Base-by-base conservation (phyloP, 2,113 vertebrate genomes). In the Narcine bancroftii region DNA sequence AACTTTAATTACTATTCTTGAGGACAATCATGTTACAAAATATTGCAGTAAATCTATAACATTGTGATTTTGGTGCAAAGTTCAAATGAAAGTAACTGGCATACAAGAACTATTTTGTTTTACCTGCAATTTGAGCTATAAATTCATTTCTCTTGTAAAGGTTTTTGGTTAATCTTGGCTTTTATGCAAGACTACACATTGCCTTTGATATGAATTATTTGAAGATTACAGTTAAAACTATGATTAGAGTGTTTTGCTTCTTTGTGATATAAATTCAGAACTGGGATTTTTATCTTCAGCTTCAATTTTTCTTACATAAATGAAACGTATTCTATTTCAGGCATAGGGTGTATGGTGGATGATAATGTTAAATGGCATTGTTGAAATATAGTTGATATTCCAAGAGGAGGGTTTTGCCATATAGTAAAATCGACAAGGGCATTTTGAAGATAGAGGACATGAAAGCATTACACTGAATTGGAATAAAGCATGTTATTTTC, bases 271-370 rank as follows among this genome's bases (percentile, higher is more conserved):
- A 66, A 91, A 91, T 91, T 91, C 89, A 69, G 65, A 91, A 91
- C 71, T 65, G 6, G 89, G 45, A 91, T 69, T 69, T 87, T 91
- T 91, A 91, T 91, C 89, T 91, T 65, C 89, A 91, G 89, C 89
- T 91, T 91, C 89, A 91, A 69, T 91, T 91, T 89, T 91, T 91
- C 65, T 91, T 71, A 69, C 89, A 91, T 69, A 91, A 91, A 91
- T 91, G 89, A 91, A 91, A 91, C 89, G 63, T 91, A 91, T 91
- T 91, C 89, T 91, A 91, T 91, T 91, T 91, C 60, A 91, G 89
- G 66, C 89, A 69, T 39, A 69, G 89, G 89, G 36, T 91, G 89
- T 91, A 69, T 47, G 89, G 65, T 91, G 89, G 39, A 42, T 69
- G 89, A 91, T 91, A 91, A 91, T 91, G 89, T 47, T 91, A 91